Evolutionary conservation across 1,140 invertebrate genomes (phyloP).

Genomic region (Neotoxoptera formosana): DNA sequence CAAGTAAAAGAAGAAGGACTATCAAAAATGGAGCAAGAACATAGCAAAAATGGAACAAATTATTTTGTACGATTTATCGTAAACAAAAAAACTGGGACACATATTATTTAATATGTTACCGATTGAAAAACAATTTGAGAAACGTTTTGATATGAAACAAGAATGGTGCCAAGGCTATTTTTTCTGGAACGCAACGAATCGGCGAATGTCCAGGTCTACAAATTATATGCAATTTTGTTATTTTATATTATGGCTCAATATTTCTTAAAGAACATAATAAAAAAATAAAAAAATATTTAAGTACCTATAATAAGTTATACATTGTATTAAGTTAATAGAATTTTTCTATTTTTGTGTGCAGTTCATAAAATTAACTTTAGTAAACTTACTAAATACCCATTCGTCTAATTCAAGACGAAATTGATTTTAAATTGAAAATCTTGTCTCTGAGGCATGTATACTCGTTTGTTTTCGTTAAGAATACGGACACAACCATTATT

Average conservation of each 20-base stretch:
- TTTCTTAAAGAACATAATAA: background rate
- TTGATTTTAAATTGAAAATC: background rate
- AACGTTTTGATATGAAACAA: background rate
- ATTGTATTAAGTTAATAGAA: background rate
- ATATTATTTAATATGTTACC: background rate
- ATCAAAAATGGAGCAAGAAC: too few relatives aligned
- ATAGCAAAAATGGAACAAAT: background rate
- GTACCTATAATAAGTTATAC: background rate
- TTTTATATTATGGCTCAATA: background rate
- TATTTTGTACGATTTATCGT: background rate
- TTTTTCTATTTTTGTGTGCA: too few relatives aligned
- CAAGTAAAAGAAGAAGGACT: too few relatives aligned
- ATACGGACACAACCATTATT: too few relatives aligned
- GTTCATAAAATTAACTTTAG: too few relatives aligned
- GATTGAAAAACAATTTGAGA: background rate
- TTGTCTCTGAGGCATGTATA: background rate
- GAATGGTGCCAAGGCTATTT: background rate
- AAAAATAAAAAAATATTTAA: background rate
- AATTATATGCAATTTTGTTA: background rate
- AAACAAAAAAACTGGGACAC: background rate
- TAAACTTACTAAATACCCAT: background rate
- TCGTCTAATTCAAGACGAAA: background rate
- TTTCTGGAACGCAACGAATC: background rate
- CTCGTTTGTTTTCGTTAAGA: too few relatives aligned
- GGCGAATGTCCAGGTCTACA: background rate